These are phyloP conservation scores for Clistopyga incitator DNA, from an alignment of 2,888 invertebrate species.

Conservation along the genomic window DNA sequence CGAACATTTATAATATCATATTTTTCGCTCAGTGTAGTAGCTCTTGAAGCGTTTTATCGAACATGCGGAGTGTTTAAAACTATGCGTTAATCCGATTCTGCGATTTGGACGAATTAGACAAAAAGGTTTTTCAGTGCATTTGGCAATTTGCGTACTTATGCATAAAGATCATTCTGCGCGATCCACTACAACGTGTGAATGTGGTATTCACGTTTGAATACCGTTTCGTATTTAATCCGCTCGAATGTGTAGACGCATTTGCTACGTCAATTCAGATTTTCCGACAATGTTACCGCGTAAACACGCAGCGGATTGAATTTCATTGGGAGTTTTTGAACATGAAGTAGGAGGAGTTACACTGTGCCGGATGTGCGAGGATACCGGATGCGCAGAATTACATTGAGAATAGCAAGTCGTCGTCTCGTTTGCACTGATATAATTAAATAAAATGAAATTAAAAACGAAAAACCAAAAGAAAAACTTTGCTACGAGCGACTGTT, in stretches of 20 bases:
- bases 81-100: not conserved
- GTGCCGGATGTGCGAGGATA: too few relatives aligned
- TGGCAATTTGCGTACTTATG: slow-evolving; percentile 11
- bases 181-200: slow-evolving; percentile 3
- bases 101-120: not conserved
- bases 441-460: too few relatives aligned
- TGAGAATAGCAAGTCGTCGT: not conserved
- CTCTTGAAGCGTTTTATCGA: not conserved
- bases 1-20: too few relatives aligned
- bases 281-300: slow-evolving; percentile 7
- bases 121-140: not conserved
- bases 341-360: slow-evolving; percentile 10
- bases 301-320: slow-evolving; percentile 15
- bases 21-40: not conserved
- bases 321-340: slow-evolving; percentile 12
- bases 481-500: too few relatives aligned
- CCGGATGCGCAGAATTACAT: not conserved
- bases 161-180: slow-evolving; percentile 1
- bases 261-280: slow-evolving; percentile 5
- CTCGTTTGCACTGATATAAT: too few relatives aligned
- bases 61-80: not conserved
- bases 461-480: too few relatives aligned
- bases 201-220: not conserved
- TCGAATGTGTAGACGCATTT: not conserved
- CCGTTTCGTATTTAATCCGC: not conserved